Evolutionary conservation across 2,888 invertebrate species (phyloP).

Genomic region (Plusia festucae): DNA sequence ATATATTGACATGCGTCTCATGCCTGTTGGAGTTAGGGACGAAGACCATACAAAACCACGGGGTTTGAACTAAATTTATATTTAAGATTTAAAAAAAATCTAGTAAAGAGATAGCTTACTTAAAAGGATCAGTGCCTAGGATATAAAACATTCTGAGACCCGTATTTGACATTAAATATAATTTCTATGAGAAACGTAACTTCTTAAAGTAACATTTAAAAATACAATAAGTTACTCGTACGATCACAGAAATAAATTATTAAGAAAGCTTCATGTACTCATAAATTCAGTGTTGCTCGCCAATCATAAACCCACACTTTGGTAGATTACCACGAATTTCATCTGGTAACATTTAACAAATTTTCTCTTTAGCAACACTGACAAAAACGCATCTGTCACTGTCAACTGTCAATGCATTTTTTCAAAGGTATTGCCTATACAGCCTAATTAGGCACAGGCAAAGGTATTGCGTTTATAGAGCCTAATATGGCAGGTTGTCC

Average conservation of each 20-base stretch:
- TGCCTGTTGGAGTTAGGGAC: no score
- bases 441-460: slow-evolving; percentile 17
- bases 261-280: slow-evolving; percentile 34
- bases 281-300: slow-evolving; percentile 20
- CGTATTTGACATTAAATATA: slow-evolving; percentile 25
- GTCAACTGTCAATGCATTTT: slow-evolving; percentile 20
- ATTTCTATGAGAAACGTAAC: slow-evolving; percentile 44
- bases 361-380: slow-evolving; percentile 30
- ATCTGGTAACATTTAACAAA: slow-evolving; percentile 45
- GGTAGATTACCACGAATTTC: slow-evolving; percentile 36
- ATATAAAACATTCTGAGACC: slow-evolving; percentile 26
- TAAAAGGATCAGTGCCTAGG: background rate
- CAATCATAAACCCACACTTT: slow-evolving; percentile 18
- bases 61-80: no score
- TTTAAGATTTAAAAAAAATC: no score
- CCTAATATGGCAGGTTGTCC: slow-evolving; percentile 92
- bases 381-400: slow-evolving; percentile 6
- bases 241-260: slow-evolving; percentile 57
- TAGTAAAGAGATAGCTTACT: background rate
- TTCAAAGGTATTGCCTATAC: slow-evolving; percentile 18
- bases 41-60: no score
- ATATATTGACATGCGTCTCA: no score
- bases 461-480: slow-evolving; percentile 9
- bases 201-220: slow-evolving; percentile 34
- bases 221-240: slow-evolving; percentile 49